phyloP scores from a whole-genome alignment of 1,140 invertebrate species.

The Dreissena rostriformis region DNA sequence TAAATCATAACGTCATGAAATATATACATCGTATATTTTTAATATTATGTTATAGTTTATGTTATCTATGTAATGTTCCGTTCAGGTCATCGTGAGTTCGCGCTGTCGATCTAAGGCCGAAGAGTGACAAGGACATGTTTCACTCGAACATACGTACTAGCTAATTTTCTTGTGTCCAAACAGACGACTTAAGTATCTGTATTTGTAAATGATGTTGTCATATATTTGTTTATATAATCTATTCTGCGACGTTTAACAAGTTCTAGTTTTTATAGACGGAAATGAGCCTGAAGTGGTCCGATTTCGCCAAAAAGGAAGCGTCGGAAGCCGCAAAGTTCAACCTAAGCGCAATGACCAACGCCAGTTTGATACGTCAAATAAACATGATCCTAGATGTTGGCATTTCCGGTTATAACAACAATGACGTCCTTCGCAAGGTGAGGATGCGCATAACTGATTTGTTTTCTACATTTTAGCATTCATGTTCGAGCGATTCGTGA shows the following conservation, averaged over 20 bases:
- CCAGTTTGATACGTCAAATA: constrained; percentile 87
- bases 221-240: not conserved
- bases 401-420: constrained; percentile 84
- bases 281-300: constrained; percentile 36
- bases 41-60: no score
- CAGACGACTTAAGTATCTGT: not conserved
- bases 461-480: no score
- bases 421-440: constrained; percentile 53
- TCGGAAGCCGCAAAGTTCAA: constrained; percentile 81
- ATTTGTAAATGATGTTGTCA: not conserved
- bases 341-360: constrained; percentile 86
- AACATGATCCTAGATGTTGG: constrained; percentile 91
- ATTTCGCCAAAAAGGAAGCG: constrained; percentile 70
- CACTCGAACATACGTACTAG: no score
- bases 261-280: constrained; percentile 45
- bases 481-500: no score
- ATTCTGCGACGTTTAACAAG: not conserved
- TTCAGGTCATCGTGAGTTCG: no score
- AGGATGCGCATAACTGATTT: not conserved
- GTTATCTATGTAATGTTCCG: no score
- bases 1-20: no score
- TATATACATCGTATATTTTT: no score
- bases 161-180: not conserved
- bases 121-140: not conserved
- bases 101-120: not conserved